These are phyloP conservation scores for Trachymyrmex septentrionalis DNA, from an alignment of 1,140 invertebrate species.

Conservation along the genomic window DNA sequence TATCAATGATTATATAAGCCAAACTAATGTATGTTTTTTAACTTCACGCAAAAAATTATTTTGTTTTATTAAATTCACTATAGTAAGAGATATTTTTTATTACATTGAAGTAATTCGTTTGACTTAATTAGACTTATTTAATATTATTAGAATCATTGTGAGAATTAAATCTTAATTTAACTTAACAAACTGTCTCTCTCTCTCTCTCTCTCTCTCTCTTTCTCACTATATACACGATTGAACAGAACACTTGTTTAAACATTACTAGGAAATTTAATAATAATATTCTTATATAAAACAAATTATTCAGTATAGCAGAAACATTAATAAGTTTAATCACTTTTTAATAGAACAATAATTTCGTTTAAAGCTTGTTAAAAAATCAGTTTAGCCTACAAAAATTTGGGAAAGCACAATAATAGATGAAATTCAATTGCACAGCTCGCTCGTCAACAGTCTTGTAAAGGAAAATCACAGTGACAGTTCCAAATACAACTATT, in stretches of 20 bases:
- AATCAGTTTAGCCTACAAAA: background rate
- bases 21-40: background rate
- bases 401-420: background rate
- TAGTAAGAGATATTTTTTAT: background rate
- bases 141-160: background rate
- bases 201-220: too few relatives aligned
- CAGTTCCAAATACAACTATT: conserved; percentile 64
- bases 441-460: background rate
- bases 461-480: conserved; percentile 47
- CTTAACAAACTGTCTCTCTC: background rate
- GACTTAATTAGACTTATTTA: background rate
- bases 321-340: background rate
- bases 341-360: background rate
- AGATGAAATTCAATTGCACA: background rate
- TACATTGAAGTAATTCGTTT: background rate
- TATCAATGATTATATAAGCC: background rate
- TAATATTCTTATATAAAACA: background rate
- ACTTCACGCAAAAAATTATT: background rate
- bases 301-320: background rate
- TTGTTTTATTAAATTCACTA: background rate
- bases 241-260: background rate
- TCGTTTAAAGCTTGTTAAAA: background rate
- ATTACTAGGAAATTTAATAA: background rate
- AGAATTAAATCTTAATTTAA: background rate
- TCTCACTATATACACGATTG: background rate